A percentile compares a stretch with the other conserved stretches of the same genome.
Evolutionary conservation across 2,113 vertebrate genomes (phyloP).

Genomic region (Rutilus rutilus): DNA sequence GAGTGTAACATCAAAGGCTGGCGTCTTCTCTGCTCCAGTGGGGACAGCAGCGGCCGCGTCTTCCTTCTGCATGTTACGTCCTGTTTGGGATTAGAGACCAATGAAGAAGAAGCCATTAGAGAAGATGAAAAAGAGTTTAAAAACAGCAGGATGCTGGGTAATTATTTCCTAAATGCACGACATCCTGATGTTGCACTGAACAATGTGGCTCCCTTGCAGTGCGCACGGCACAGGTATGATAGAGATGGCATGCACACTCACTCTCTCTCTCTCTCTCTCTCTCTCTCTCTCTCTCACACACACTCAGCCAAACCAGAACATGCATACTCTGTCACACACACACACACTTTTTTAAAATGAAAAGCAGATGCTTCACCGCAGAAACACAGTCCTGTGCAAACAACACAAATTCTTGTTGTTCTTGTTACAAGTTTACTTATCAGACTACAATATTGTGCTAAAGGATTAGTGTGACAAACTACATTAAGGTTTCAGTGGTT

Average conservation of each 20-base stretch:
- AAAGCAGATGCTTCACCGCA: conserved; percentile 35
- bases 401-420: conserved; percentile 42
- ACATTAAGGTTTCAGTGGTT: conserved; percentile 21
- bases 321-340: neutral
- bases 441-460: conserved; percentile 42
- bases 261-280: neutral
- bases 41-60: conserved; percentile 90
- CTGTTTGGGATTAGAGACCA: conserved; percentile 83
- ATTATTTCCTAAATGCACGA: conserved; percentile 83
- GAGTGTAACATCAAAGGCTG: conserved; percentile 75
- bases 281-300: neutral
- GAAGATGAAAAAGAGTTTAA: conserved; percentile 81
- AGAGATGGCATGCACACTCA: conserved; percentile 62
- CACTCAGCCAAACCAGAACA: neutral
- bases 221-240: conserved; percentile 71
- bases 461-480: conserved; percentile 40
- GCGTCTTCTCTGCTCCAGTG: conserved; percentile 97
- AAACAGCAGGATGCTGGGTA: conserved; percentile 82
- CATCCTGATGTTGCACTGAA: conserved; percentile 76
- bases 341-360: conserved; percentile 20
- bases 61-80: conserved; percentile 98
- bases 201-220: conserved; percentile 70
- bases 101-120: conserved; percentile 86
- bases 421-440: conserved; percentile 46
- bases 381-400: conserved; percentile 38